phyloP scores from a whole-genome alignment of 1,140 invertebrate species.

The Scaptomyza hsui region DNA sequence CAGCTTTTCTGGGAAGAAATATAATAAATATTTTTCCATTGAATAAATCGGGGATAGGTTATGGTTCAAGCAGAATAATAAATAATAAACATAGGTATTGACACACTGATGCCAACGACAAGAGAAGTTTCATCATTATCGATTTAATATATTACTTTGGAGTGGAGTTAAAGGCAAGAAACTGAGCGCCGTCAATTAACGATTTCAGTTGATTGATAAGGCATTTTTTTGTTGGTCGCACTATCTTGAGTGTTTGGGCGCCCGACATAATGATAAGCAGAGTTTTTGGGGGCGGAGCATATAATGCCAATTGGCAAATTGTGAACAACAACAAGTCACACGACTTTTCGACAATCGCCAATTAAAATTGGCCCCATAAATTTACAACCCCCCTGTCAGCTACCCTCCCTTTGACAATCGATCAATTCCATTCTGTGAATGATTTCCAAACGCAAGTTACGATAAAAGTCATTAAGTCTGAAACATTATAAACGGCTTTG shows the following conservation, averaged over 20 bases:
- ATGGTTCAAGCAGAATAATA: slow-evolving; percentile 28
- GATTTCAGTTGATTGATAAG: slow-evolving; percentile 47
- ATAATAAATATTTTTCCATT: background rate
- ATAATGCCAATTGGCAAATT: slow-evolving; percentile 6
- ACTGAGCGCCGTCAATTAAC: slow-evolving; percentile 24
- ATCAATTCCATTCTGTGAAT: slow-evolving; percentile 24
- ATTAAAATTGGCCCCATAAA: slow-evolving; percentile 37
- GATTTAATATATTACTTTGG: background rate
- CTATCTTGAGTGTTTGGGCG: slow-evolving; percentile 41
- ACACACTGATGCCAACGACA: background rate
- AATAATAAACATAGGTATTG: slow-evolving; percentile 9
- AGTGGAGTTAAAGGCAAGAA: background rate
- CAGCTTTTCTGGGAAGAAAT: background rate
- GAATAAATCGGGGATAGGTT: slow-evolving; percentile 39
- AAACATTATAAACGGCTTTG: background rate
- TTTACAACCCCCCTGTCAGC: background rate
- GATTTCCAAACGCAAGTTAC: slow-evolving; percentile 9
- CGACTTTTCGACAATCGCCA: slow-evolving; percentile 29
- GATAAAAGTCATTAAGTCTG: slow-evolving; percentile 7
- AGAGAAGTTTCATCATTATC: slow-evolving; percentile 26
- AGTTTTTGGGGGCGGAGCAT: slow-evolving; percentile 10
- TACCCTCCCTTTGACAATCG: background rate
- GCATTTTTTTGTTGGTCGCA: background rate
- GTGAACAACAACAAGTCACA: slow-evolving; percentile 18
- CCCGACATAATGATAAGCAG: slow-evolving; percentile 32